These are phyloP conservation scores for Erythrocercus mccallii DNA, from an alignment of 2,113 vertebrate species.

Conservation along the genomic window DNA sequence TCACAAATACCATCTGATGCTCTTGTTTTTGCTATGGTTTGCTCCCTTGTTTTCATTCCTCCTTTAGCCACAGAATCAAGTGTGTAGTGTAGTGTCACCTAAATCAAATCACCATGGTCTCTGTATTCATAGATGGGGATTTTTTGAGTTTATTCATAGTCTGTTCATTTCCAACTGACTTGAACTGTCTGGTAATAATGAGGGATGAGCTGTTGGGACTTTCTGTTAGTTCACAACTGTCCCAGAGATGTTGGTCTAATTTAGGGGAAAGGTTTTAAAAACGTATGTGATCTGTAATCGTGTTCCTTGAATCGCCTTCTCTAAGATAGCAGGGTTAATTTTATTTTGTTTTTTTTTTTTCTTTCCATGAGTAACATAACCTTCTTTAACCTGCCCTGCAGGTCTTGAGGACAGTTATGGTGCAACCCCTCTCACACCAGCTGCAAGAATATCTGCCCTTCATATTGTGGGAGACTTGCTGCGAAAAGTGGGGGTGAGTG, in stretches of 20 bases:
- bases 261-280: not conserved
- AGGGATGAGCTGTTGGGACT: not conserved
- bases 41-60: not conserved
- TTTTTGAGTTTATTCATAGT: not conserved
- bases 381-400: not conserved
- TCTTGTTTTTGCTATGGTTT: not conserved
- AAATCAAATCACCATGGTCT: not conserved
- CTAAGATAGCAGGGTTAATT: not conserved
- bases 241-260: not conserved
- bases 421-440: constrained; percentile 90
- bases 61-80: not conserved
- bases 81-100: not conserved
- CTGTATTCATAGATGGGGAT: not conserved
- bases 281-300: fast-evolving
- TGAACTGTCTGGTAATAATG: not conserved
- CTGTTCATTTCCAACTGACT: not conserved
- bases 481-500: constrained; percentile 90
- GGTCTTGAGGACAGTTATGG: constrained; percentile 79
- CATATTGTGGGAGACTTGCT: constrained; percentile 96
- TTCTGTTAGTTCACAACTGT: not conserved
- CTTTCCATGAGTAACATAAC: not conserved
- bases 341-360: too few relatives aligned
- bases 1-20: not conserved
- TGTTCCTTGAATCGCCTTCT: not conserved
- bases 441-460: constrained; percentile 94